Percentiles rank a stretch among this genome's conserved stretches.
phyloP scores from a whole-genome alignment of 2,113 vertebrate species.

The Atrichornis clamosus region DNA sequence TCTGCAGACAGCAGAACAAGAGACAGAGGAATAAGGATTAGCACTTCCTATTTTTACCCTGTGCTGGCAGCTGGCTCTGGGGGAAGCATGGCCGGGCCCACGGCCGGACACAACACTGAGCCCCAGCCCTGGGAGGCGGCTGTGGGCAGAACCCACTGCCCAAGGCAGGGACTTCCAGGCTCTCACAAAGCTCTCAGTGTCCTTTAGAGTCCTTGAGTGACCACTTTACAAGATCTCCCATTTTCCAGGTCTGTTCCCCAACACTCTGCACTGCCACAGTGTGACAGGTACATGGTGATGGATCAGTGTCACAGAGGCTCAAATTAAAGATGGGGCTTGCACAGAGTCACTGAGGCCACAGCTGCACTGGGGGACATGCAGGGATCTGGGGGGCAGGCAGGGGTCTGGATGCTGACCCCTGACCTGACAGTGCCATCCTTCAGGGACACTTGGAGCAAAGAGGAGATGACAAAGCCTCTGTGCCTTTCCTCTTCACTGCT shows the following conservation, averaged over 20 bases:
- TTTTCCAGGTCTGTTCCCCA: neutral
- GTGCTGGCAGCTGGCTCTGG: neutral
- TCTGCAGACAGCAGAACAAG: neutral
- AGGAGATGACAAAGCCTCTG: neutral
- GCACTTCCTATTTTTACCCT: neutral
- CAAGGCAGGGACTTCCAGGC: neutral
- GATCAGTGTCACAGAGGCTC: neutral
- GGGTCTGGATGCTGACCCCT: neutral
- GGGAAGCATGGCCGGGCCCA: neutral
- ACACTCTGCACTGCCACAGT: neutral
- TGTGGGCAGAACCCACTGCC: neutral
- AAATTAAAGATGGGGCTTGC: neutral
- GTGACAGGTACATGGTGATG: neutral
- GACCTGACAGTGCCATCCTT: rapidly evolving
- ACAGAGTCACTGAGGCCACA: neutral
- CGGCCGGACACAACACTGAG: neutral
- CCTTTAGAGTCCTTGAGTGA: neutral
- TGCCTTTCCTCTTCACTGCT: neutral
- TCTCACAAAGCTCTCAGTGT: neutral
- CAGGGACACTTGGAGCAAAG: neutral
- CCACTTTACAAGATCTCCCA: neutral
- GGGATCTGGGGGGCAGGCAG: neutral
- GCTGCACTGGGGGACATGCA: neutral
- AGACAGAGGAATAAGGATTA: neutral
- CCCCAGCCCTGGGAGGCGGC: neutral